phyloP scores from a whole-genome alignment of 92 coral and sea anemone species.

The Virgularia gustaviana region DNA sequence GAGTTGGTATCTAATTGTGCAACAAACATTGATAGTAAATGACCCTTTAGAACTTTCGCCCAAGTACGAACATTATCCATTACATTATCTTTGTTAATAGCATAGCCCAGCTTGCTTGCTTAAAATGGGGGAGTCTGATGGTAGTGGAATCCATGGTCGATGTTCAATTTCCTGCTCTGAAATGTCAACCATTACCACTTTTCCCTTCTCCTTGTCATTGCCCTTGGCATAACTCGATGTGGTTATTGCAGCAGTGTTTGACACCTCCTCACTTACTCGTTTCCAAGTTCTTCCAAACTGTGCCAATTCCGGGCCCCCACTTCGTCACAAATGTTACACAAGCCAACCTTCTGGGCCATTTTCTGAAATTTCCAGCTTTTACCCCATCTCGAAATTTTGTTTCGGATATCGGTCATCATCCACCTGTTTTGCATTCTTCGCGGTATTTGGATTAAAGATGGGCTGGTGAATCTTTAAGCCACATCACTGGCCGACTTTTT shows the following conservation, averaged over 20 bases:
- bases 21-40: too few relatives aligned
- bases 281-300: background rate
- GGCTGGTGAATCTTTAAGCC: slow-evolving; percentile 8
- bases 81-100: background rate
- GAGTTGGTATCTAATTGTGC: background rate
- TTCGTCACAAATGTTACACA: slow-evolving; percentile 36
- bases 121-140: background rate
- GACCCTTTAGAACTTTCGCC: too few relatives aligned
- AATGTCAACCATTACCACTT: slow-evolving; percentile 4
- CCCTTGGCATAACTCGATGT: too few relatives aligned
- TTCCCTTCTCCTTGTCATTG: background rate
- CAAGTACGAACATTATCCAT: too few relatives aligned
- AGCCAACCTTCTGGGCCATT: slow-evolving; percentile 3
- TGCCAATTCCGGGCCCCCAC: slow-evolving; percentile 34
- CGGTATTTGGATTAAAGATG: slow-evolving; percentile 3
- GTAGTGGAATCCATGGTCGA: background rate
- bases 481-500: slow-evolving; percentile 22
- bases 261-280: too few relatives aligned
- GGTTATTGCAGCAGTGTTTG: too few relatives aligned
- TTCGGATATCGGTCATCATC: slow-evolving; percentile 19
- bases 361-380: slow-evolving; percentile 17
- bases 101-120: background rate
- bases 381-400: slow-evolving; percentile 16
- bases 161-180: background rate
- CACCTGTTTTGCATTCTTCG: slow-evolving; percentile 1